Conservation (phyloP, 92 coral and sea anemone species). For the Epizoanthus scotinus region DNA sequence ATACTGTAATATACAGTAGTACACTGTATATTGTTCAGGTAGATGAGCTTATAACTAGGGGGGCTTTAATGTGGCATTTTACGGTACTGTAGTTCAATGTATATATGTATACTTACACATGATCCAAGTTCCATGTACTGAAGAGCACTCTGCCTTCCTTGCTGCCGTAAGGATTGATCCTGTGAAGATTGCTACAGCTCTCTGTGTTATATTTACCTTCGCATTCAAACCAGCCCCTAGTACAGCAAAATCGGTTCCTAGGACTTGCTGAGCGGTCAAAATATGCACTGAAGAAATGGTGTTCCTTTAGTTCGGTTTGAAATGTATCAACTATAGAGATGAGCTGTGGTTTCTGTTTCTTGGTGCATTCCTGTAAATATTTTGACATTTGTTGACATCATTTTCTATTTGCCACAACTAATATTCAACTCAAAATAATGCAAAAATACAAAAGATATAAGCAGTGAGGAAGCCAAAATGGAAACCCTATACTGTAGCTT, state of each 20-base stretch:
- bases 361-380: slow-evolving; percentile 28
- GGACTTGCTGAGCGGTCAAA: slow-evolving; percentile 77
- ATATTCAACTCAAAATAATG: no score
- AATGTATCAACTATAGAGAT: slow-evolving; percentile 52
- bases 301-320: slow-evolving; percentile 66
- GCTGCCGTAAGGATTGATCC: slow-evolving; percentile 93
- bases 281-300: slow-evolving; percentile 79
- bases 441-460: no score
- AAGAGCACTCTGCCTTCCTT: slow-evolving; percentile 87
- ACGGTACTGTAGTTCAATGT: no score
- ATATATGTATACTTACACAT: slow-evolving; percentile 81
- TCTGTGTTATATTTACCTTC: slow-evolving; percentile 74
- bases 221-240: slow-evolving; percentile 91
- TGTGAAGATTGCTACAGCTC: slow-evolving; percentile 70
- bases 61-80: no score
- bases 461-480: no score
- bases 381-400: no score
- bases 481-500: no score
- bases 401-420: no score
- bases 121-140: slow-evolving; percentile 97
- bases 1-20: no score
- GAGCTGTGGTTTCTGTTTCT: slow-evolving; percentile 47
- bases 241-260: slow-evolving; percentile 68
- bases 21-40: no score
- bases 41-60: no score